Evolutionary conservation across 1,140 invertebrate species (phyloP).

Genomic region (Euwallacea fornicatus): DNA sequence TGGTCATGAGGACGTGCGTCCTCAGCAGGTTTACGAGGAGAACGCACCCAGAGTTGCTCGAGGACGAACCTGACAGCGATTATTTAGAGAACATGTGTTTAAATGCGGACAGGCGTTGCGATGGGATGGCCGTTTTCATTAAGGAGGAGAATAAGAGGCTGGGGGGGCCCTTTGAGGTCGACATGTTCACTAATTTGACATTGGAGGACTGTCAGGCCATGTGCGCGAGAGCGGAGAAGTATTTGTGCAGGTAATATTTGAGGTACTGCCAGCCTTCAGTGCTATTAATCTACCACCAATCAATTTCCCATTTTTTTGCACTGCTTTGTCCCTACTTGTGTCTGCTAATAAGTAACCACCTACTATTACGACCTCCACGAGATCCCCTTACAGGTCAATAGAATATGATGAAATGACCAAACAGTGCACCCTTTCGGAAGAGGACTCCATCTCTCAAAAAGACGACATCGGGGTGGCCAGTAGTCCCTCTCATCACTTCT

Average conservation of each 20-base stretch:
- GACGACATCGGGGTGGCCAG: constrained; percentile 79
- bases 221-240: constrained; percentile 58
- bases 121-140: constrained; percentile 81
- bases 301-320: too few species aligned
- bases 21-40: constrained; percentile 79
- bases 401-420: constrained; percentile 84
- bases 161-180: constrained; percentile 83
- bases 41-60: constrained; percentile 79
- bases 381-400: constrained; percentile 65
- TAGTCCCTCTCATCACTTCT: constrained; percentile 80
- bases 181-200: constrained; percentile 81
- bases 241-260: constrained; percentile 69
- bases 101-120: constrained; percentile 81
- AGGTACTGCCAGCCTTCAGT: neutral
- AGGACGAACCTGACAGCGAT: constrained; percentile 83
- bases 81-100: constrained; percentile 91
- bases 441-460: constrained; percentile 84
- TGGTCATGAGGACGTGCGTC: constrained; percentile 72
- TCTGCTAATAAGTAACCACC: too few species aligned
- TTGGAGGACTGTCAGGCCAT: constrained; percentile 73
- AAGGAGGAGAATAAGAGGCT: constrained; percentile 88
- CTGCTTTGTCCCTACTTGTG: too few species aligned
- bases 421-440: constrained; percentile 83
- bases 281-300: neutral
- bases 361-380: neutral